Conservation (phyloP, 2,797 vertebrate species). For the Danio kyathit region DNA sequence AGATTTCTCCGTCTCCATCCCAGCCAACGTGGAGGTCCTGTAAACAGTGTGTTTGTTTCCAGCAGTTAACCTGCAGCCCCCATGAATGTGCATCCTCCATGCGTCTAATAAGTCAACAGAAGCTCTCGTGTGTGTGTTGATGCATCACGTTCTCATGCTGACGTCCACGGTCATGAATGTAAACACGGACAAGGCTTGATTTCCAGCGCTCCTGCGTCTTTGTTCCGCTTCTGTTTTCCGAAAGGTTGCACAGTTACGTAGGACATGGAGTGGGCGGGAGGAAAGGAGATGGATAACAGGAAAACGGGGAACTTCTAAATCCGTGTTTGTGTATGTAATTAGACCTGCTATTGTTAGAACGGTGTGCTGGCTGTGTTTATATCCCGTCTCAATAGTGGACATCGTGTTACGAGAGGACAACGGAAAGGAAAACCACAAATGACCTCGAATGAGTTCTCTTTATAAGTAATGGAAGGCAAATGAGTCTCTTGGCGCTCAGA, state of each 20-base stretch:
- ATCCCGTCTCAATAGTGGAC: neutral
- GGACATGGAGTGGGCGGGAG: constrained; percentile 42
- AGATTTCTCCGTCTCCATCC: constrained; percentile 54
- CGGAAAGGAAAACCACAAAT: neutral
- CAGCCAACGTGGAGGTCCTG: constrained; percentile 26
- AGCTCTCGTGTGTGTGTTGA: constrained; percentile 14
- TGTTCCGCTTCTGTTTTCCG: constrained; percentile 63
- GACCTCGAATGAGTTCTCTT: too few species aligned
- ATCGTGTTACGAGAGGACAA: neutral
- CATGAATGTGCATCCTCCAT: constrained; percentile 52
- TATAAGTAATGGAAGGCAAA: neutral
- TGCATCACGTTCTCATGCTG: constrained; percentile 59
- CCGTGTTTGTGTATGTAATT: constrained; percentile 64
- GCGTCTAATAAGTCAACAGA: constrained; percentile 22
- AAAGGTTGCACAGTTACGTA: constrained; percentile 55
- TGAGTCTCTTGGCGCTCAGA: neutral
- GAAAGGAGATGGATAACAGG: constrained; percentile 58
- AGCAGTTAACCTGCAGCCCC: constrained; percentile 33
- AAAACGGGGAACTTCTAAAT: constrained; percentile 73
- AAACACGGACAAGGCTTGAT: constrained; percentile 75
- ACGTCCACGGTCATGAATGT: constrained; percentile 77
- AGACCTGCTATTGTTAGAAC: constrained; percentile 58
- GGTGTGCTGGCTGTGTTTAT: constrained; percentile 42
- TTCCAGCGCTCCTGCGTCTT: constrained; percentile 66
- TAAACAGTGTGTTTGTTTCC: constrained; percentile 53